Base-by-base conservation (phyloP, 2,113 vertebrate genomes). In the Cathartes aura region DNA sequence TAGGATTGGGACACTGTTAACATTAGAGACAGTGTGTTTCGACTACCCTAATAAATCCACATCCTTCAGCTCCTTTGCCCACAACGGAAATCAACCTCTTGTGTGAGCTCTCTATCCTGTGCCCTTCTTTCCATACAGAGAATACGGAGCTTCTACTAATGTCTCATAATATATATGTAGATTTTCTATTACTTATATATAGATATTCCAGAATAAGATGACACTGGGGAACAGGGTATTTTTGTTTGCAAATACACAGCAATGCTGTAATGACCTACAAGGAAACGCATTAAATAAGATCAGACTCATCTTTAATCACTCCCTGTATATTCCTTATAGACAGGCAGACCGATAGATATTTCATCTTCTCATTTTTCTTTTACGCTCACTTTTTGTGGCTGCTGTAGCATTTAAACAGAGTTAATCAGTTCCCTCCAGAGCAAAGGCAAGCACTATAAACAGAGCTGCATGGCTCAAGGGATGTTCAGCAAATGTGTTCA, bases 351-450 rank as follows among this genome's bases (percentile, higher is more conserved):
- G 45, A 62, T 5, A 92, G 70, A 83, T 43, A 84, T 94, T 94
- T 89, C 87, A 91, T 87, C 79, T 60, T 66, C 71, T 82, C 47
- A 11, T 76, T 80, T 87, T 76, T 50, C 78, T 95, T 94, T 62
- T 32, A 81, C 52, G 55, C 23, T 79, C 85, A 19, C 38, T 93
- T 82, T 83, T 75, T 1, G 5, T 29, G 71, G 83, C 82, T 92
- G 78, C 76, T 70, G 53, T n/a, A 89, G 96, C 82, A 93, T 97
- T 96, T 92, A 93, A 94, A 94, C 9, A 38, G 72, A 94, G 87
- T 90, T 81, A 93, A 95, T 92, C 91, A 94, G 71, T 63, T 95
- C 68, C 76, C 75, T 82, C 45, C 50, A 91, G 89, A 96, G 93
- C 93, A 90, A 96, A 97, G 73, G 88, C 62, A 26, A 96, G 72